Conservation (phyloP, 2,888 invertebrate genomes). For the Rhimphoctona megacephalus region DNA sequence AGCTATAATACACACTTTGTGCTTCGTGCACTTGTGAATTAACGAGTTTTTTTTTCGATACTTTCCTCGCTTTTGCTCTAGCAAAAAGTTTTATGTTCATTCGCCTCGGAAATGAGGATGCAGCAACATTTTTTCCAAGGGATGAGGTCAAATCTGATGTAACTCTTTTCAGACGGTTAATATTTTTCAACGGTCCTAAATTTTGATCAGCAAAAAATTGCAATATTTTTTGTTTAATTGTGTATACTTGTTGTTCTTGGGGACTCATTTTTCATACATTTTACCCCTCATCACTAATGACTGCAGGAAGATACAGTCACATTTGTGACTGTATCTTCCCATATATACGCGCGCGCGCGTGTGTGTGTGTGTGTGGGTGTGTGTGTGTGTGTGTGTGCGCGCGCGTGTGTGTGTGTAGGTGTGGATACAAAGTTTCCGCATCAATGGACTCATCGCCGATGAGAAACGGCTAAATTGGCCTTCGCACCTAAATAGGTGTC, state of each 20-base stretch:
- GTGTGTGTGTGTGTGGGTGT: too few species aligned
- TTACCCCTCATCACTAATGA: constrained; percentile 1
- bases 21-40: constrained; percentile 65
- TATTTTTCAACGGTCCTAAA: constrained; percentile 2
- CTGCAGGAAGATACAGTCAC: too few species aligned
- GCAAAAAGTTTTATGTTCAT: constrained; percentile 29
- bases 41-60: constrained; percentile 66
- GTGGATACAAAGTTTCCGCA: constrained; percentile 48
- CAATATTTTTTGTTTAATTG: neutral
- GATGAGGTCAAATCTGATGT: neutral
- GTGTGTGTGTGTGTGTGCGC: neutral
- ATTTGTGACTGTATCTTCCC: neutral
- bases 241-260: neutral
- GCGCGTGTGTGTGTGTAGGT: neutral
- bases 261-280: neutral
- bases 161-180: neutral
- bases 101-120: constrained; percentile 1
- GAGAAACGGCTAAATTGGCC: constrained; percentile 67
- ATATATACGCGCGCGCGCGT: neutral
- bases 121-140: constrained; percentile 4
- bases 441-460: constrained; percentile 65
- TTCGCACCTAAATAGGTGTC: constrained; percentile 69
- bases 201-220: neutral
- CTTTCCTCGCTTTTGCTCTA: constrained; percentile 11
- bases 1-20: constrained; percentile 43